phyloP scores from a whole-genome alignment of 2,797 vertebrate species.

The Amblyraja radiata region DNA sequence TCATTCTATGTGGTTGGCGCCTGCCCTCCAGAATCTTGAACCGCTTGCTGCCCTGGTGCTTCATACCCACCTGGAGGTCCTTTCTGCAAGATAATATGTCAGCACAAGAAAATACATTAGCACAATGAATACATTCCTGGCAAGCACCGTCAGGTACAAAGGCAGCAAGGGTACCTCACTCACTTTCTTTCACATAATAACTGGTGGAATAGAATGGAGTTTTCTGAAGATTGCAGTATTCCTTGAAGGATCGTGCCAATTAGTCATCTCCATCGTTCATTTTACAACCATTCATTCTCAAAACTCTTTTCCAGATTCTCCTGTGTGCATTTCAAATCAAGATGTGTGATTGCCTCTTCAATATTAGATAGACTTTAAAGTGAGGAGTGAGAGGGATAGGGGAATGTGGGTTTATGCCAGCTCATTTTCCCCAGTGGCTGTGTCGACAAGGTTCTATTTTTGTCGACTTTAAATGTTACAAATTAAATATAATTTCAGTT shows the following conservation, averaged over 20 bases:
- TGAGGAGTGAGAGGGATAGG: too few species aligned
- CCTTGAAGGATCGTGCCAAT: background rate
- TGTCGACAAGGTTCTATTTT: background rate
- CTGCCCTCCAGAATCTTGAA: too few species aligned
- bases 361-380: background rate
- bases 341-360: background rate
- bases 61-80: too few species aligned
- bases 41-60: too few species aligned
- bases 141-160: background rate
- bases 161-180: background rate
- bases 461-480: background rate
- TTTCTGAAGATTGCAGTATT: background rate
- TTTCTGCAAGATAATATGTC: too few species aligned
- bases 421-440: background rate
- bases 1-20: too few species aligned
- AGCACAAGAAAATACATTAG: background rate
- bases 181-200: background rate
- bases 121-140: background rate
- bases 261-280: background rate
- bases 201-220: background rate
- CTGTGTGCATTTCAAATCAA: background rate
- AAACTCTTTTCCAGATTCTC: background rate
- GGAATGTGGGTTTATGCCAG: background rate
- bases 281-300: background rate
- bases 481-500: background rate